These are phyloP conservation scores for Melopsittacus undulatus DNA, from an alignment of 2,797 vertebrate genomes.

Conservation along the genomic window DNA sequence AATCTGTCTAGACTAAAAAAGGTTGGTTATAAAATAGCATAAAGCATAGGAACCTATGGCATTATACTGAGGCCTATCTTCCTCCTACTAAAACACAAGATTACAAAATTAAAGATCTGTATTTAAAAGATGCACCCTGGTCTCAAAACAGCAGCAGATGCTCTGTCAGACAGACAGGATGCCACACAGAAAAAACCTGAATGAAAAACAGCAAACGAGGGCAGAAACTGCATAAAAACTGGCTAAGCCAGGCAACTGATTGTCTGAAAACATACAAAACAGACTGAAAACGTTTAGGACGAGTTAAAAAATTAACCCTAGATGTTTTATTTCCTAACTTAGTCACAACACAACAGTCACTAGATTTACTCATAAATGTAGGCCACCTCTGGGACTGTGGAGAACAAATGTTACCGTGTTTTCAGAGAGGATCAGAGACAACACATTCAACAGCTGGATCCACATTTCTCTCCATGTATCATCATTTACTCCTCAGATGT, in stretches of 20 bases:
- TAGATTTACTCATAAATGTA: background rate
- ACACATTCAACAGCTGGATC: background rate
- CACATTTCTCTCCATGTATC: background rate
- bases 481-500: background rate
- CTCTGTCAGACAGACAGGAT: constrained; percentile 1
- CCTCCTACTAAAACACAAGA: constrained; percentile 26
- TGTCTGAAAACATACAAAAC: background rate
- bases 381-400: background rate
- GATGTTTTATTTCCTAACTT: background rate
- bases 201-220: constrained; percentile 5
- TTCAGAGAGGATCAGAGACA: background rate
- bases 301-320: background rate
- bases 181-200: background rate
- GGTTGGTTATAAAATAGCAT: constrained; percentile 57
- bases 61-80: background rate
- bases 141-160: background rate
- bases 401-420: background rate
- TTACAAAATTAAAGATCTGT: constrained; percentile 25
- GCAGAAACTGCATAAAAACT: constrained; percentile 21
- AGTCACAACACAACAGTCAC: background rate
- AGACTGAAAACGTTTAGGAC: background rate
- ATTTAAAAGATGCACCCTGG: constrained; percentile 29
- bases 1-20: constrained; percentile 62
- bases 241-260: constrained; percentile 48
- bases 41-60: constrained; percentile 23